Conservation (phyloP, 1,140 invertebrate genomes). For the Globodera ellingtonae region DNA sequence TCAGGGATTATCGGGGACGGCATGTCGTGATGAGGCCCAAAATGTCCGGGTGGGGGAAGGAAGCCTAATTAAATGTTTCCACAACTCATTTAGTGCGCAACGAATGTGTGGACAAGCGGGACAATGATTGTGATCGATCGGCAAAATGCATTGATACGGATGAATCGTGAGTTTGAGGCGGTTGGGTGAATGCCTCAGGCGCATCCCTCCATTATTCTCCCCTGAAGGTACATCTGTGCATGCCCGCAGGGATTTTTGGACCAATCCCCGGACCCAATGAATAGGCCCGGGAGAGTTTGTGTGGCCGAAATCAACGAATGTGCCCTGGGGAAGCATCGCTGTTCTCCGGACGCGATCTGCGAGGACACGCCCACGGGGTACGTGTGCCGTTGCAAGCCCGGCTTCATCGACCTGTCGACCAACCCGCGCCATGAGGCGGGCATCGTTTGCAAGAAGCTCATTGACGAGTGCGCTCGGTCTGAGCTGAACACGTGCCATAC, state of each 20-base stretch:
- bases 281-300: conserved; percentile 59
- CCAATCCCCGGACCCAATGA: conserved; percentile 54
- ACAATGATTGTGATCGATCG: conserved; percentile 59
- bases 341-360: conserved; percentile 65
- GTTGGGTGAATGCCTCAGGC: neutral
- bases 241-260: conserved; percentile 60
- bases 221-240: conserved; percentile 52
- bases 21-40: no score
- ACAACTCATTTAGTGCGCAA: conserved; percentile 56
- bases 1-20: no score
- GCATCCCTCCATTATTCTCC: neutral
- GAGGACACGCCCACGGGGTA: conserved; percentile 63
- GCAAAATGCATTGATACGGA: conserved; percentile 64
- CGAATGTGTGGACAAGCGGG: conserved; percentile 53
- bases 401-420: conserved; percentile 65
- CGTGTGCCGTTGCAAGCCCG: conserved; percentile 66
- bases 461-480: conserved; percentile 56
- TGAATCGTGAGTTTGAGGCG: conserved; percentile 34
- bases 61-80: conserved; percentile 2
- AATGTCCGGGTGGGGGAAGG: no score
- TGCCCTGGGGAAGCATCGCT: conserved; percentile 56
- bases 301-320: conserved; percentile 61
- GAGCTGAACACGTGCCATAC: conserved; percentile 61
- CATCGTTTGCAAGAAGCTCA: conserved; percentile 56
- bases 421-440: conserved; percentile 58